These are phyloP conservation scores for Pegoplata infirma DNA, from an alignment of 2,888 invertebrate genomes.

Conservation along the genomic window DNA sequence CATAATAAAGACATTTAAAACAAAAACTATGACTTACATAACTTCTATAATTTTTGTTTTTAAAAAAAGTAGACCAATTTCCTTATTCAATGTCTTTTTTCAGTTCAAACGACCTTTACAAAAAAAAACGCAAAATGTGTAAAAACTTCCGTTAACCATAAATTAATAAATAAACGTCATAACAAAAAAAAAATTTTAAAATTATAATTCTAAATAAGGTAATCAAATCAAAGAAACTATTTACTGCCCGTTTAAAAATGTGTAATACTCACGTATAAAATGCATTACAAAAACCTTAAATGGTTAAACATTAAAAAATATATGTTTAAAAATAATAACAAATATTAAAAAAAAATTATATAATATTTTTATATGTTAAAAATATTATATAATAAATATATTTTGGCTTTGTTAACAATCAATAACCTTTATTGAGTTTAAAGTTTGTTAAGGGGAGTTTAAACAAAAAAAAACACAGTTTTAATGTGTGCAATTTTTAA, in stretches of 20 bases:
- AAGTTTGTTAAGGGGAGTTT: too few relatives aligned
- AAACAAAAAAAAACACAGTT: too few relatives aligned
- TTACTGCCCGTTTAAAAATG: not conserved
- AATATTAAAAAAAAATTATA: constrained; percentile 12
- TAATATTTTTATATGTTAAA: constrained; percentile 17
- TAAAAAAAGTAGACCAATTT: constrained; percentile 42
- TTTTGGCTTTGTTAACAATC: constrained; percentile 8
- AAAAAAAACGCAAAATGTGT: not conserved
- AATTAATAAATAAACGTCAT: not conserved
- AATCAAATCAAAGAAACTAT: not conserved
- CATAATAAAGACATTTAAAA: not conserved
- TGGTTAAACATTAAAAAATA: constrained; percentile 1
- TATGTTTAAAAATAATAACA: constrained; percentile 8
- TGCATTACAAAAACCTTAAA: not conserved
- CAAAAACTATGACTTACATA: not conserved
- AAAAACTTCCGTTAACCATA: constrained; percentile 45
- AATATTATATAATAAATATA: too few relatives aligned
- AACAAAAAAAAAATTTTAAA: not conserved
- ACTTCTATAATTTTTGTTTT: constrained; percentile 6
- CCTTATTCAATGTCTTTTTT: constrained; percentile 10
- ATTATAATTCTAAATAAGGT: constrained; percentile 13
- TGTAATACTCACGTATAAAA: not conserved
- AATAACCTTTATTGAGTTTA: constrained; percentile 35
- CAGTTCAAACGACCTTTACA: not conserved
- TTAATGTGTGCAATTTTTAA: too few relatives aligned